Base-by-base conservation (phyloP, 2,888 invertebrate genomes). In the Agrypnus murinus region DNA sequence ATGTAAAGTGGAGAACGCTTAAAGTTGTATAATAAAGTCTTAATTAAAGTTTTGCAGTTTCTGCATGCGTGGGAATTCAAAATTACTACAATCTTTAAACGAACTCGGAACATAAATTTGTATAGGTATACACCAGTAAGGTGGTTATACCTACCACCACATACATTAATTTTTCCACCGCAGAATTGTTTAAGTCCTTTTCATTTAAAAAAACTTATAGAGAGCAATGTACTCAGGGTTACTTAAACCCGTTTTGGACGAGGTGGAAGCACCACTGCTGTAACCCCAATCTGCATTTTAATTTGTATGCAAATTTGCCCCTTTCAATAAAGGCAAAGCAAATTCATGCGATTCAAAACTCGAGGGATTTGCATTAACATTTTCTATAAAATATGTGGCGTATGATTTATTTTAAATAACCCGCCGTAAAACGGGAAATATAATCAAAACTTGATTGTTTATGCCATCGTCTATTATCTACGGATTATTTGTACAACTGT, bases 201-300 rank as follows among this genome's bases (percentile, higher is more conserved):
- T 57, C 38, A 14, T 57, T 65, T 55, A 55, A 65, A 65, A n/a
- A 60, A 65, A 65, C 65, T 55, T 65, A 31, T 55, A 67, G 67
- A 69, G 65, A 65, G 60, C 65, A 66, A 71, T 40, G 57, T 57
- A 71, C 70, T 65, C 38, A 32, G 64, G 68, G 59, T 64, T 64
- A 65, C 59, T 66, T 71, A 62, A 69, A 71, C 60, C 62, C 63
- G 74, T 75, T 69, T 69, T 69, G 63, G 72, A 65, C 32, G 64
- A 64, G 62, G 53, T 73, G 59, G 75, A 76, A 62, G 73, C 77
- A 62, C 76, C 75, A 63, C 74, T 73, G 60, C 76, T 73, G 50
- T 76, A 77, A 71, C 65, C 70, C 70, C 70, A 71, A 71, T 71
- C 70, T 71, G 66, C 70, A 71, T 71, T 71, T 71, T 71, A 71